These are phyloP conservation scores for Nephila pilipes DNA, from an alignment of 1,140 invertebrate genomes.

Conservation along the genomic window DNA sequence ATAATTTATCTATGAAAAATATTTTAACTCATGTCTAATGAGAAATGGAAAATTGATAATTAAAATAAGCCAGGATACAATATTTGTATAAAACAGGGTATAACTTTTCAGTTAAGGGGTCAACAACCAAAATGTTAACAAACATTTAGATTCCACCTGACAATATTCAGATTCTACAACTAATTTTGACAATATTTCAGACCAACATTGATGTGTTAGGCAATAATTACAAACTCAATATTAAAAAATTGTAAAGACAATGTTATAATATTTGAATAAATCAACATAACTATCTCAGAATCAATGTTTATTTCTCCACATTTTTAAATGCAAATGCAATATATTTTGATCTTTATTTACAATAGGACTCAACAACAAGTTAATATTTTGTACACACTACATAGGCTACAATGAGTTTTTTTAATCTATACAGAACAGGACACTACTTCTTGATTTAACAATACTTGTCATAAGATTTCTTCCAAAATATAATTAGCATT, in stretches of 20 bases:
- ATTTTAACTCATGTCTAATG: too few species aligned
- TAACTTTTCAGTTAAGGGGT: too few species aligned
- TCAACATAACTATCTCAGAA: not conserved
- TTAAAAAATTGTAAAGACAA: not conserved
- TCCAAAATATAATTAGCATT: not conserved
- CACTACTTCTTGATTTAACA: not conserved
- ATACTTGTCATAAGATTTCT: not conserved
- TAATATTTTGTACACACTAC: not conserved
- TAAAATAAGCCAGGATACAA: too few species aligned
- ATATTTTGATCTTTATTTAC: conserved; percentile 28
- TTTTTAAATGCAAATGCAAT: not conserved
- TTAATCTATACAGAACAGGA: not conserved
- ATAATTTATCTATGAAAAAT: too few species aligned
- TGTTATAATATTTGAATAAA: not conserved
- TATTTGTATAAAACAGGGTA: too few species aligned
- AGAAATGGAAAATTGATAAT: too few species aligned
- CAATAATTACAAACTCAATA: too few species aligned
- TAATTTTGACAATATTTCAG: too few species aligned
- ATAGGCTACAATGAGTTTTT: not conserved
- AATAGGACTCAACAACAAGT: not conserved
- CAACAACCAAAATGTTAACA: too few species aligned
- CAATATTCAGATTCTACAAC: too few species aligned
- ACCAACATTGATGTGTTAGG: too few species aligned
- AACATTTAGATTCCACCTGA: too few species aligned
- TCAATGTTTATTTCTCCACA: conserved; percentile 5